Base-by-base conservation (phyloP, 92 coral and sea anemone species). In the Blastomussa wellsi region DNA sequence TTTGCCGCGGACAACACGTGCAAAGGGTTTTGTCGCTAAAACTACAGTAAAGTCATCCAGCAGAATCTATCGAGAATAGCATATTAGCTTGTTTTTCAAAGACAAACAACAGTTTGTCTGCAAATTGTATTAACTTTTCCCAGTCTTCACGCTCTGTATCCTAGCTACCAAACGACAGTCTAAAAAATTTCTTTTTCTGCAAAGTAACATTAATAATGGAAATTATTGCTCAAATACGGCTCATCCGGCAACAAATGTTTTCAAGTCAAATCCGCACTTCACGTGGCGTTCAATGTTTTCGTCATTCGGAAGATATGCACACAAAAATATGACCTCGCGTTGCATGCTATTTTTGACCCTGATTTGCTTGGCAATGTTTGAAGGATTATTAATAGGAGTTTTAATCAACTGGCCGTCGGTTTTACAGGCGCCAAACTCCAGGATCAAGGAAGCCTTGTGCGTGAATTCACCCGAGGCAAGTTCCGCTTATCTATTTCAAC, bases 401-500 rank as follows among this genome's bases (percentile, higher is more conserved):
- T 49, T 83, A 17, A 13, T 28, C 6, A 73, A 62, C 73, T 72
- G 80, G 80, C 72, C 86, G 1, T 83, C 80, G 22, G 60, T 83
- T 38, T 39, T 83, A 14, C 42, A 55, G 26, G 37, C 80, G 7
- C 55, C 89, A 4, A 36, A 86, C 53, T 15, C 68, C 51, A 72
- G 72, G 20, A 68, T 79, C 48, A 65, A 72, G 51, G 86, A 79
- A 53, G 86, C 83, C 36, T 28, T 79, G 22, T 76, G 77, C 24
- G 77, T 65, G 20, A 70, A 38, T 85, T 85, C 88, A 28, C 72
- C 89, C 38, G 89, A 68, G 47, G 89, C 73, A 26, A 68, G 84
- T 37, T 8, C 70, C 38, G 86, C 79, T 73, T 53, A 71, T 24
- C 72, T 83, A 10, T 72, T 67, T 49, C 83, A 44, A 35, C 48